Evolutionary conservation across 1,140 invertebrate species (phyloP).

Genomic region (Drosophila watanabei): DNA sequence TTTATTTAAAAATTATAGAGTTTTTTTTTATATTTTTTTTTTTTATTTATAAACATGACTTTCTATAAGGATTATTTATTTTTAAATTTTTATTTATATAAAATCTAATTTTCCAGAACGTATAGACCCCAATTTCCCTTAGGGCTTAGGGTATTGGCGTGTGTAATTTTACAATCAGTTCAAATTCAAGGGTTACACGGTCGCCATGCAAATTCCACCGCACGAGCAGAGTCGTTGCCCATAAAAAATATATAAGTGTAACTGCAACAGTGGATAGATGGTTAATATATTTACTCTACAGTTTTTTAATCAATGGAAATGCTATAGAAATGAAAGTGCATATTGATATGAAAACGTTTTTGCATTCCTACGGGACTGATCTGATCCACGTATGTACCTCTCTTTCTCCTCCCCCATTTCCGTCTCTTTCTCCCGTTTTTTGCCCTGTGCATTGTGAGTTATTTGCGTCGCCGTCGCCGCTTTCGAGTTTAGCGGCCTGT

Average conservation of each 20-base stretch:
- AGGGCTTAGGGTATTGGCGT: slow-evolving; percentile 6
- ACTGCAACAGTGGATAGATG: neutral
- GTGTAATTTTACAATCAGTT: slow-evolving; percentile 36
- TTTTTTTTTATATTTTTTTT: no score
- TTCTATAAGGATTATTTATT: neutral
- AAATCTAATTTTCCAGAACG: neutral
- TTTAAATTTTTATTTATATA: neutral
- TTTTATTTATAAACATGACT: no score
- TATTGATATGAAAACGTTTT: slow-evolving; percentile 26
- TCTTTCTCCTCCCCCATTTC: slow-evolving; percentile 5
- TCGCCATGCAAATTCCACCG: slow-evolving; percentile 14
- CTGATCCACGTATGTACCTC: neutral
- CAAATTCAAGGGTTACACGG: slow-evolving; percentile 40
- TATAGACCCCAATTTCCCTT: neutral
- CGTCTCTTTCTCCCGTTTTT: slow-evolving; percentile 16
- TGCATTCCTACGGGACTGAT: slow-evolving; percentile 23
- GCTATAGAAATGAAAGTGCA: slow-evolving; percentile 43
- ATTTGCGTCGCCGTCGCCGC: slow-evolving; percentile 60
- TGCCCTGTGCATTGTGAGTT: slow-evolving; percentile 61
- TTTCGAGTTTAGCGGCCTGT: slow-evolving; percentile 77
- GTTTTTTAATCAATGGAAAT: slow-evolving; percentile 39
- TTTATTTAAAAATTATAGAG: no score
- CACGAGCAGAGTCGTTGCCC: neutral
- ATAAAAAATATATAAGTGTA: slow-evolving; percentile 10
- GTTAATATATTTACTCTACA: slow-evolving; percentile 9